These are phyloP conservation scores for Pemphigus obesinymphae DNA, from an alignment of 1,140 invertebrate species.

Conservation along the genomic window DNA sequence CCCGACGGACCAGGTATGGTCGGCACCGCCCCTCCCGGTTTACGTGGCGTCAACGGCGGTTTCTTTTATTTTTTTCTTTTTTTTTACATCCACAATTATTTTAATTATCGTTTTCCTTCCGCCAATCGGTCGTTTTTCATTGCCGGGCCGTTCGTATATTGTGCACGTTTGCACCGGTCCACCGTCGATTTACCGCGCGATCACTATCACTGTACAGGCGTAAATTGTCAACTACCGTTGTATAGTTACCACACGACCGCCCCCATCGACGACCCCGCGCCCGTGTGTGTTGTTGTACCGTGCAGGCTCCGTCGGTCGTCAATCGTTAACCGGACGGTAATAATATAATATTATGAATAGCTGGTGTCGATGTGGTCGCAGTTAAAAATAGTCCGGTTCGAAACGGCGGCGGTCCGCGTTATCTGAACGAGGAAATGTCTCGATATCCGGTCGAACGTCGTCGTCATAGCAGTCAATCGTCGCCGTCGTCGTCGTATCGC, in stretches of 20 bases:
- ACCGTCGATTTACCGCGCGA: too few relatives aligned
- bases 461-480: not conserved
- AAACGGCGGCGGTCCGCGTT: not conserved
- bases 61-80: not conserved
- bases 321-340: too few relatives aligned
- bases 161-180: too few relatives aligned
- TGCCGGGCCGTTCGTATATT: too few relatives aligned
- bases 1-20: too few relatives aligned
- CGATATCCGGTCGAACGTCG: not conserved
- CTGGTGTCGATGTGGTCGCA: not conserved
- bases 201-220: too few relatives aligned
- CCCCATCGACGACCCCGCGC: not conserved
- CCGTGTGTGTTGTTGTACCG: not conserved
- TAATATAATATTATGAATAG: not conserved
- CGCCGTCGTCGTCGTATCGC: not conserved
- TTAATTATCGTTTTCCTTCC: not conserved
- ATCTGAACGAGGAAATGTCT: not conserved
- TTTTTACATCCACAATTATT: not conserved
- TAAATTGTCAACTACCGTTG: too few relatives aligned
- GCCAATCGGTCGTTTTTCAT: not conserved
- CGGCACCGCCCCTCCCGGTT: not conserved
- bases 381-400: not conserved
- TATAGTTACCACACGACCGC: not conserved
- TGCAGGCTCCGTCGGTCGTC: too few relatives aligned
- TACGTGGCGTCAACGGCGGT: not conserved